Base-by-base conservation (phyloP, 2,797 vertebrate genomes). In the Avahi laniger region DNA sequence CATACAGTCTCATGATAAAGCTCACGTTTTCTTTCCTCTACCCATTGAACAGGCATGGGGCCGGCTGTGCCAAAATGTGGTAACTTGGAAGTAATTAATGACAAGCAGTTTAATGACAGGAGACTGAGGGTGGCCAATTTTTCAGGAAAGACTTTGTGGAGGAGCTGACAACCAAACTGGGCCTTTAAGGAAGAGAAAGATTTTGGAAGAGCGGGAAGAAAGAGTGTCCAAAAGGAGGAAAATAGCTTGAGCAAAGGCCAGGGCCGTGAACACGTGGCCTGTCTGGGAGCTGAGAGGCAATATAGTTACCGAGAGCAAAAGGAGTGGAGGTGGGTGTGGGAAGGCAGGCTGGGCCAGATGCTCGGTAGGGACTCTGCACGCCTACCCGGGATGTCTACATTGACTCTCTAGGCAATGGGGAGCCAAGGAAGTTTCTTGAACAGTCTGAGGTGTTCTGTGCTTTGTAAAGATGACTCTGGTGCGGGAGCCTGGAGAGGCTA, bases 191-290 rank as follows among this genome's bases (percentile, higher is more conserved):
- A 76, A 4, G 46, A 70, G 17, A 79, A 69, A 26, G 63, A 63
- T 33, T 61, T 67, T 17, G 65, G 67, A 84, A 26, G 52, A 12
- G 5, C 14, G 7, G 73, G 41, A 17, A 69, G 54, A 30, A 57
- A 54, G 57, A 17, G 24, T 3, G 1, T 65, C 41, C 63, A n/a
- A 52, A 63, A 7, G 30, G 7, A 84, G 20, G 22, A 63, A 12
- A 63, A 43, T 24, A 38, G 59, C n/a, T 11, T 11, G 26, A 57
- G 43, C 50, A 14, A 33, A 78, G 76, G 30, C 87, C 48, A 67
- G 52, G n/a, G 24, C 2, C 8, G 7, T 6, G 54, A n/a, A 14
- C 48, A 7, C 2, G 0, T 5, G 38, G 57, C 33, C 13, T 41
- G 20, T 5, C 3, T 13, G 11, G 28, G 17, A 65, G 30, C 0